These are phyloP conservation scores for Bovichtus variegatus DNA, from an alignment of 2,797 vertebrate genomes.

Conservation along the genomic window DNA sequence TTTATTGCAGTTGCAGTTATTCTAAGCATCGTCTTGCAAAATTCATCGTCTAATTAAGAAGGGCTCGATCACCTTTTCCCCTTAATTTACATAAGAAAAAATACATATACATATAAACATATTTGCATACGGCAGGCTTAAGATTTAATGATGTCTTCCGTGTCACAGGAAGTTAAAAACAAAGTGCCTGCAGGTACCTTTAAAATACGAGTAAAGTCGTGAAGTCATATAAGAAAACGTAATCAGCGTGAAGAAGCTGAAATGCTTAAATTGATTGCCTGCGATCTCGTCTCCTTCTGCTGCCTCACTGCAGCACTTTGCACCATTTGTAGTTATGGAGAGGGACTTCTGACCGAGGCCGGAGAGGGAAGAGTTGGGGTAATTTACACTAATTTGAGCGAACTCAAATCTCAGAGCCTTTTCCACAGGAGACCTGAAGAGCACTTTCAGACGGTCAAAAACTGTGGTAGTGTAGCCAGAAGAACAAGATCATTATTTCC, in stretches of 20 bases:
- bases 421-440: constrained; percentile 74
- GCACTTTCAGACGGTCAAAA: constrained; percentile 71
- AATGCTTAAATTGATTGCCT: constrained; percentile 51
- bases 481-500: constrained; percentile 81
- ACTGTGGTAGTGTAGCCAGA: constrained; percentile 60
- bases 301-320: constrained; percentile 45
- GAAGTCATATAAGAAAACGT: constrained; percentile 21
- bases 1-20: constrained; percentile 22
- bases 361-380: constrained; percentile 61
- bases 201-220: constrained; percentile 21
- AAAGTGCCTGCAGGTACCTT: constrained; percentile 16
- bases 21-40: constrained; percentile 4
- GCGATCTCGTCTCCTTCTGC: constrained; percentile 47
- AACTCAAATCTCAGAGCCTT: constrained; percentile 73
- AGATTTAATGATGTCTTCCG: constrained; percentile 21
- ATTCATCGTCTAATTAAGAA: constrained; percentile 21
- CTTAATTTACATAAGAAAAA: constrained; percentile 29
- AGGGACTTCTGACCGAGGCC: constrained; percentile 54
- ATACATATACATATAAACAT: too few relatives aligned
- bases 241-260: constrained; percentile 24
- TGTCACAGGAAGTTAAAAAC: constrained; percentile 34
- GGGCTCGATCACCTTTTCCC: constrained; percentile 30
- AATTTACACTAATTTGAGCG: constrained; percentile 78
- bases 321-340: constrained; percentile 31
- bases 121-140: background rate